Evolutionary conservation across 2,888 invertebrate genomes (phyloP), one percentile per base, ranked within the genome.

Genomic region (Euzophera pinguis): DNA sequence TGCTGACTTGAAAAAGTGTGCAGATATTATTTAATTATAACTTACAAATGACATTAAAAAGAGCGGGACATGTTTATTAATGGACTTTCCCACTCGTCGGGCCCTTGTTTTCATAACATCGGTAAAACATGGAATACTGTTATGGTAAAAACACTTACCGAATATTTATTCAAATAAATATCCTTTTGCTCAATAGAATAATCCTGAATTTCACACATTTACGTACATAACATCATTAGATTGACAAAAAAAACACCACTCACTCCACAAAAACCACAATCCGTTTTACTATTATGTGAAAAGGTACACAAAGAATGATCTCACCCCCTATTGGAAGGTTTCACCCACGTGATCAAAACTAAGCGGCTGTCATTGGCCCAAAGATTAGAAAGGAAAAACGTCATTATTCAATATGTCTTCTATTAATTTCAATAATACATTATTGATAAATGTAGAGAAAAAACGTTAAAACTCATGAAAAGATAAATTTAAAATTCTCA

Each of bases 131-230:
- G 12, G 47, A 52, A 50, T 58, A 55, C 57, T 42, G 58, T 58
- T 38, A 35, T 50, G 50, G 12, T 59, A 66, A 64, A 47, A 60
- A 54, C 53, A 93, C 94, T 93, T 89, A 94, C 94, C 91, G 92
- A 91, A 91, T 92, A 92, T 91, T 92, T 93, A 90, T 91, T 91
- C 67, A 86, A 77, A 83, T 91, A 91, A 84, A 92, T 92, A 91
- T 93, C 92, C 89, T 91, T 91, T 88, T 92, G 93, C 91, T 93
- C 91, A 78, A 91, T 82, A 69, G 92, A 91, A 91, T 91, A 93
- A 91, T 93, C 93, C 91, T 92, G 91, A 87, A 94, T 91, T 91
- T 94, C 92, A 89, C 92, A 93, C 93, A 93, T 93, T 86, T 91
- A 90, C 83, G 87, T 77, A 80, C 81, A 82, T 86, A 86, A 75